Evolutionary conservation across 2,888 invertebrate genomes (phyloP).

Genomic region (Macropis europaea): DNA sequence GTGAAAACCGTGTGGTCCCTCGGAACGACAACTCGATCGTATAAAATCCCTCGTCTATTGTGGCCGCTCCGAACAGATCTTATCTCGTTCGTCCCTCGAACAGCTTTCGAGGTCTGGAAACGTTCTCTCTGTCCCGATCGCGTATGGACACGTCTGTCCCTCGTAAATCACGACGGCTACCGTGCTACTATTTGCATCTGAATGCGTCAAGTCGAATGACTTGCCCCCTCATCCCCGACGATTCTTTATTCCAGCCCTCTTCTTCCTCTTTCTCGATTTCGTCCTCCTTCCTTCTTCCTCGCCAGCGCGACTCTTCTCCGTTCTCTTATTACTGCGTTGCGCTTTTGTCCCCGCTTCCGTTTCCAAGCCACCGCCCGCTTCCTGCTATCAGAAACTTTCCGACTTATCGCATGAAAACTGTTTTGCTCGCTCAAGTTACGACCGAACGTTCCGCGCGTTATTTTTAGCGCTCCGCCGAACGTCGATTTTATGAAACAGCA

Average conservation of each 20-base stretch:
- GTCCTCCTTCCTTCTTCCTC: not conserved
- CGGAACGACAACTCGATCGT: constrained; percentile 34
- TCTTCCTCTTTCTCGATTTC: constrained; percentile 7
- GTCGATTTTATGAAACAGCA: too few relatives aligned
- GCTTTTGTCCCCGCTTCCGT: not conserved
- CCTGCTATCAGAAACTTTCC: too few relatives aligned
- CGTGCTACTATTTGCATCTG: constrained; percentile 67
- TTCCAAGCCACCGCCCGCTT: too few relatives aligned
- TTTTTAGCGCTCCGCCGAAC: too few relatives aligned
- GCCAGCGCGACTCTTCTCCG: not conserved
- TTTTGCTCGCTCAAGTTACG: too few relatives aligned
- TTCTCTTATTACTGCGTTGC: not conserved
- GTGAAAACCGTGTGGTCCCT: constrained; percentile 35
- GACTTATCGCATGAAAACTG: too few relatives aligned
- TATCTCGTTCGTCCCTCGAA: constrained; percentile 32
- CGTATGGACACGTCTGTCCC: constrained; percentile 58
- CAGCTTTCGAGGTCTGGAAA: constrained; percentile 44
- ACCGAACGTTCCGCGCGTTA: too few relatives aligned
- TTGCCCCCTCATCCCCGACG: constrained; percentile 29
- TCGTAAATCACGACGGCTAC: constrained; percentile 68
- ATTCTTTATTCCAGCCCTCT: constrained; percentile 8
- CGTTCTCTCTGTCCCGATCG: constrained; percentile 40
- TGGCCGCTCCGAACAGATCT: constrained; percentile 40
- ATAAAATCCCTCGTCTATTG: constrained; percentile 51
- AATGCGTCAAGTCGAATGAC: constrained; percentile 57